Percentiles rank a stretch among this genome's conserved stretches.
Evolutionary conservation across 2,113 vertebrate species (phyloP).

Genomic region (Athene noctua): DNA sequence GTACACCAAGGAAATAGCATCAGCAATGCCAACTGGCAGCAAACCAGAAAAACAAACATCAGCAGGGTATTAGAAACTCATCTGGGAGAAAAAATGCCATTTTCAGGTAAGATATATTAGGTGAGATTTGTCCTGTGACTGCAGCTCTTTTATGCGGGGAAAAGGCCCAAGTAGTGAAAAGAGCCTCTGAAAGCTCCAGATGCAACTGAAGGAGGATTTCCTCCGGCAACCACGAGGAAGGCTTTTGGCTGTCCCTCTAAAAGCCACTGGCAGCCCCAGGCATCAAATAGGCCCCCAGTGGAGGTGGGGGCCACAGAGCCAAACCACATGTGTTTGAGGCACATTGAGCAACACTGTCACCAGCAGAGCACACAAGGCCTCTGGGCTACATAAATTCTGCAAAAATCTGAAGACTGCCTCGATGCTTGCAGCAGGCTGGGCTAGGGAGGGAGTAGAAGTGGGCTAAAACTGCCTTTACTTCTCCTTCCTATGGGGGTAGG

Average conservation of each 20-base stretch:
- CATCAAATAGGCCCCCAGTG: neutral
- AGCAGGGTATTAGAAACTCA: neutral
- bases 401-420: neutral
- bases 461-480: neutral
- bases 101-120: conserved; percentile 20
- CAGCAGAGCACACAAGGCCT: neutral
- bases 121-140: neutral
- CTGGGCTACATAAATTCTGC: neutral
- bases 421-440: neutral
- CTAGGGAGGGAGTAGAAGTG: neutral
- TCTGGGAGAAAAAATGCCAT: neutral
- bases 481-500: neutral
- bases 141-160: neutral
- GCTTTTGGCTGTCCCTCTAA: neutral
- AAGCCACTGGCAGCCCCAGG: neutral
- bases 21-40: neutral
- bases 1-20: neutral
- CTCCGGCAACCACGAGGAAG: neutral
- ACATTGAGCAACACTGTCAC: neutral
- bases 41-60: conserved; percentile 6
- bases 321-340: neutral
- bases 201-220: neutral
- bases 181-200: neutral
- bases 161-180: neutral
- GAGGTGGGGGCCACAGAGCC: neutral